A percentile compares a stretch with the other conserved stretches of the same genome.
Evolutionary conservation across 2,797 vertebrate genomes (phyloP).

Genomic region (Hydrophis major): DNA sequence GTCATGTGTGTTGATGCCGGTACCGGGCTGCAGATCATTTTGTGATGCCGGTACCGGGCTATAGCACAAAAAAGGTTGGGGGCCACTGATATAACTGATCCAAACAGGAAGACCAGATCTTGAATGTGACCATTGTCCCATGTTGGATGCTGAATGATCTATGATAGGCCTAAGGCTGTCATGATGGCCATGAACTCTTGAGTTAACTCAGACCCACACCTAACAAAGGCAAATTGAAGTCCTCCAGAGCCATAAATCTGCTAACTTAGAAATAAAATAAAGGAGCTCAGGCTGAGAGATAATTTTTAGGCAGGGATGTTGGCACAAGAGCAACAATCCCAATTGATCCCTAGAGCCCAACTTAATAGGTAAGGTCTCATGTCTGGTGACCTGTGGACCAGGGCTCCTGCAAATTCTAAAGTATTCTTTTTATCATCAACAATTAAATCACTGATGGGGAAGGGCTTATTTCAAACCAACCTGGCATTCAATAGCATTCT

Average conservation of each 20-base stretch:
- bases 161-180: background rate
- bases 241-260: background rate
- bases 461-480: background rate
- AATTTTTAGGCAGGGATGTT: background rate
- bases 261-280: background rate
- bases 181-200: background rate
- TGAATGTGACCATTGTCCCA: background rate
- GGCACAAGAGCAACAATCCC: background rate
- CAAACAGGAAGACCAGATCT: background rate
- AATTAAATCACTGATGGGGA: background rate
- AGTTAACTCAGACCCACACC: background rate
- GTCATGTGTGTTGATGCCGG: too few relatives aligned
- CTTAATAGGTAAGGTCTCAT: background rate
- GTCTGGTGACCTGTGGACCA: background rate
- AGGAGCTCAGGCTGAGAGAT: background rate
- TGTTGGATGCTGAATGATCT: background rate
- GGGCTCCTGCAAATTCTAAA: background rate
- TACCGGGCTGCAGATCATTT: too few relatives aligned
- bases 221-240: background rate
- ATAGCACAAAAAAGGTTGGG: too few relatives aligned
- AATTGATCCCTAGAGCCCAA: background rate
- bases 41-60: too few relatives aligned
- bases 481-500: background rate
- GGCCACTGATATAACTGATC: background rate
- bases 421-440: background rate